phyloP scores from a whole-genome alignment of 1,140 invertebrate species.

The Bacillus rossius region DNA sequence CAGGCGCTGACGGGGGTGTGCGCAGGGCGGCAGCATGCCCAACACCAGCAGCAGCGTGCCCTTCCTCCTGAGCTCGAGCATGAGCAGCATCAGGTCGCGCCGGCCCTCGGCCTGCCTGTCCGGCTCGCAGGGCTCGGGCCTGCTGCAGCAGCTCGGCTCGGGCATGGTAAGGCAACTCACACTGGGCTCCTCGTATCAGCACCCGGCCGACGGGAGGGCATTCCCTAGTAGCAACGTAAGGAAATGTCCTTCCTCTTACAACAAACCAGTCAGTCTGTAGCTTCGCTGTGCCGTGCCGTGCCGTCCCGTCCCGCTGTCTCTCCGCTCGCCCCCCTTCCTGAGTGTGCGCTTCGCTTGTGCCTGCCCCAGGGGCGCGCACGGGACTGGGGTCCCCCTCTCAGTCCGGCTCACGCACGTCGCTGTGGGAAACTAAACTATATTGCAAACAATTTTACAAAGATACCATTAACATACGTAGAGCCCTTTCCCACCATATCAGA shows the following conservation, averaged over 20 bases:
- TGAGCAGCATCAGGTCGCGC: constrained; percentile 74
- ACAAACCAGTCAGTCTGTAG: neutral
- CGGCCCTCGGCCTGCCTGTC: constrained; percentile 61
- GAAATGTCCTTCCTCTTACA: constrained; percentile 55
- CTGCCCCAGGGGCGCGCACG: too few species aligned
- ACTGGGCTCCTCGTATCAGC: constrained; percentile 57
- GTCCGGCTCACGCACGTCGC: too few species aligned
- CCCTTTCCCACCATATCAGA: too few species aligned
- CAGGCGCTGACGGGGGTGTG: too few species aligned
- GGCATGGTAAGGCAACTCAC: constrained; percentile 80
- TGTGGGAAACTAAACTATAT: too few species aligned
- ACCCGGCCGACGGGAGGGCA: constrained; percentile 54
- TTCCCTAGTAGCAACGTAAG: constrained; percentile 69
- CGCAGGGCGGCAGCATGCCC: constrained; percentile 76
- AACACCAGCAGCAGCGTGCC: constrained; percentile 83
- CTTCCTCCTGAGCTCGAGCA: constrained; percentile 71
- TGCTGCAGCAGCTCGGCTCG: constrained; percentile 76
- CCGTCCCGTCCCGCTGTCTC: too few species aligned
- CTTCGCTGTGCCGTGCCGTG: neutral
- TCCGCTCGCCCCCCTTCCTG: too few species aligned
- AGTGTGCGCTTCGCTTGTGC: too few species aligned
- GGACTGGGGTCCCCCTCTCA: too few species aligned
- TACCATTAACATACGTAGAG: too few species aligned
- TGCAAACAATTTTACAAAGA: too few species aligned
- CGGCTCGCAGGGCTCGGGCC: constrained; percentile 62